Evolutionary conservation across 2,113 vertebrate species (phyloP).

Genomic region (Vimba vimba): DNA sequence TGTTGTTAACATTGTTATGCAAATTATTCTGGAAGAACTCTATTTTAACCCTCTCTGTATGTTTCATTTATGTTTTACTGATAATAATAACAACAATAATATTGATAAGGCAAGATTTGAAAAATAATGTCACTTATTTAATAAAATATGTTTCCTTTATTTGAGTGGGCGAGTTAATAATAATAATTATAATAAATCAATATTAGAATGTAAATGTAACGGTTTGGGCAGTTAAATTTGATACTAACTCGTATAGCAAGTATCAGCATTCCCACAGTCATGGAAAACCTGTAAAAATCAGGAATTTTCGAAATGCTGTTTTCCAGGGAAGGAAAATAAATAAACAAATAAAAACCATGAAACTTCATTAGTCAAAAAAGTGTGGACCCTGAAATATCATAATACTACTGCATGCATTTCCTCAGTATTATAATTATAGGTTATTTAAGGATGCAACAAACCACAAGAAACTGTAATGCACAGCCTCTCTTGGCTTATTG

Average conservation of each 20-base stretch:
- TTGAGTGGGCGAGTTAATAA: background rate
- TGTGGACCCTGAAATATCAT: background rate
- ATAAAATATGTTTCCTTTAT: background rate
- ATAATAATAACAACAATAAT: background rate
- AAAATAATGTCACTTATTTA: background rate
- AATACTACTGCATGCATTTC: background rate
- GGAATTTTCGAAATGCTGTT: background rate
- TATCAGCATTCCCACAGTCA: background rate
- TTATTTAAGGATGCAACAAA: background rate
- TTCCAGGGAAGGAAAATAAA: background rate
- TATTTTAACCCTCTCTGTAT: background rate
- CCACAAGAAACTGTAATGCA: background rate
- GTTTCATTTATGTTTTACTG: background rate
- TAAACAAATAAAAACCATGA: too few species aligned
- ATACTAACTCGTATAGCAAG: background rate
- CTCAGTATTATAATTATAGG: background rate
- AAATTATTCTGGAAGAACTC: background rate
- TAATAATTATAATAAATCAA: background rate
- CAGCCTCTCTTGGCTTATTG: background rate
- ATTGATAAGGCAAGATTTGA: background rate
- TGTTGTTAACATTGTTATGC: conserved; percentile 24
- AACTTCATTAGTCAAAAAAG: background rate
- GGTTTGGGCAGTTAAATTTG: too few species aligned
- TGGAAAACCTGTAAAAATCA: background rate
- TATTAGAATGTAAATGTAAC: background rate